phyloP scores from a whole-genome alignment of 2,888 invertebrate species.

The Flabesymbios commensalis region DNA sequence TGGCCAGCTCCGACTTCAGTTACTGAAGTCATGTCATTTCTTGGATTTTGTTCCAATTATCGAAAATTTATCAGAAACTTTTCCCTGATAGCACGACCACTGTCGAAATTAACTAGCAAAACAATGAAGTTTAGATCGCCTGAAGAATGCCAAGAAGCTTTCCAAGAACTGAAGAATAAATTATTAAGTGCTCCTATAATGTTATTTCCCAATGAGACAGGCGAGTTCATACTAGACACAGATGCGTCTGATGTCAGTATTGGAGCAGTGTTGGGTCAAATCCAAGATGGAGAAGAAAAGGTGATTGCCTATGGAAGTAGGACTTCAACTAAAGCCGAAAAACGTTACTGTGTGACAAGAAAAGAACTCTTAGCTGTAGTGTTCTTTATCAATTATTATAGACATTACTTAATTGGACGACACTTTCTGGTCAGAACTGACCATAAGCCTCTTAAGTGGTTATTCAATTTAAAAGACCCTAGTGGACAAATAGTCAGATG shows the following conservation, averaged over 20 bases:
- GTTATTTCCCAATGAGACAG: background rate
- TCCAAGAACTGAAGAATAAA: background rate
- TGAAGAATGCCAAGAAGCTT: slow-evolving; percentile 10
- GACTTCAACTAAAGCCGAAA: background rate
- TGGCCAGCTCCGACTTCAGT: slow-evolving; percentile 7
- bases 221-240: background rate
- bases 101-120: slow-evolving; percentile 6
- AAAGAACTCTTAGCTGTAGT: slow-evolving; percentile 14
- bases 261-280: slow-evolving; percentile 12
- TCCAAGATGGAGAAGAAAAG: slow-evolving; percentile 9
- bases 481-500: slow-evolving; percentile 10
- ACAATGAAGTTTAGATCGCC: slow-evolving; percentile 15
- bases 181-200: slow-evolving; percentile 19
- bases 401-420: slow-evolving; percentile 13
- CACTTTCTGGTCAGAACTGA: slow-evolving; percentile 10
- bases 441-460: slow-evolving; percentile 6
- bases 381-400: slow-evolving; percentile 10
- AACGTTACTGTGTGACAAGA: slow-evolving; percentile 3
- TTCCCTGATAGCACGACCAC: background rate
- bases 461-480: slow-evolving; percentile 4
- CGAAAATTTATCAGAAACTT: slow-evolving; percentile 3
- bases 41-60: slow-evolving; percentile 3
- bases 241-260: slow-evolving; percentile 2
- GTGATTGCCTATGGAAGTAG: slow-evolving; percentile 17
- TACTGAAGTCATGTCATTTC: slow-evolving; percentile 1